Base-by-base conservation (phyloP, 2,888 invertebrate genomes). In the Troides aeacus region DNA sequence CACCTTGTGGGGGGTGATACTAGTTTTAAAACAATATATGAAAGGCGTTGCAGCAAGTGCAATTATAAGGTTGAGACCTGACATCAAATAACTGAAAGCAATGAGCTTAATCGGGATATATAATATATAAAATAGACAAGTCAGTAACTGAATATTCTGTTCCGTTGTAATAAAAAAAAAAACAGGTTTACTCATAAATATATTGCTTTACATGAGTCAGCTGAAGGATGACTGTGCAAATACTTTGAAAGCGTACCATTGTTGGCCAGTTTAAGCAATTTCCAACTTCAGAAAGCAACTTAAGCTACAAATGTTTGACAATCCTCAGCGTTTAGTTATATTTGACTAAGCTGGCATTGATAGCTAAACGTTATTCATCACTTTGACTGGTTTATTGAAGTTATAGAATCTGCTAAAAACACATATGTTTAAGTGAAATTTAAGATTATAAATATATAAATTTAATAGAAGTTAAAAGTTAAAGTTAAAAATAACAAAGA, bases 231-330 rank as follows among this genome's bases (percentile, higher is more conserved):
- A 46, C 39, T 42, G 42, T 62, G n/a, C 23, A 62, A n/a, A 62
- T 42, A 50, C 46, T 50, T 21, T 42, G 39, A n/a, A 61, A 61
- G 61, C 42, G 18, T 39, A 61, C 24, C 12, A 10, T 6, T 62
- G 24, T 62, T 50, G 21, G 23, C 42, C 42, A 62, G 42, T 62
- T 21, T 42, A 60, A 50, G 21, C 46, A 62, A 62, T 62, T 62
- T 62, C 15, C 15, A 46, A 62, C 46, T 62, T 50, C 42, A 62
- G 23, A 46, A 46, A 21, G 62, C 21, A 62, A 62, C 62, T 62
- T 62, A 6, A 62, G 21, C 23, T n/a, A 42, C 62, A 62, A 42
- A 62, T 42, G 39, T 62, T 42, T 62, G 36, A 62, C 62, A 62
- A 42, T 62, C n/a, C 62, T 62, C 62, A 21, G 42, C 62, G 42